phyloP scores from a whole-genome alignment of 2,888 invertebrate genomes.

The Stenolophus ochropezus region DNA sequence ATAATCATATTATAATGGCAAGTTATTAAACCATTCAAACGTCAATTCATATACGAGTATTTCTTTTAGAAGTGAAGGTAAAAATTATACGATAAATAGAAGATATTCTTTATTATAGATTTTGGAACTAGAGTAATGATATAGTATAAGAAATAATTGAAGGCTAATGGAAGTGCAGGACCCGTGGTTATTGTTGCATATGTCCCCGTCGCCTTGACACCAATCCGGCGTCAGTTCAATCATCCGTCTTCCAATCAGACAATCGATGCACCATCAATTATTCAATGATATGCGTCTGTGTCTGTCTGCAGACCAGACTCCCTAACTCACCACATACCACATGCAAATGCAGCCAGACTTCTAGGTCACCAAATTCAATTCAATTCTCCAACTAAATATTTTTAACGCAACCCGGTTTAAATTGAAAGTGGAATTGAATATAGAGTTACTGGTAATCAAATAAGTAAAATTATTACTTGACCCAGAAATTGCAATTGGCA shows the following conservation, averaged over 20 bases:
- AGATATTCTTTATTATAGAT: too few relatives aligned
- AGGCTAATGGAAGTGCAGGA: too few relatives aligned
- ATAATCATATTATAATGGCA: too few relatives aligned
- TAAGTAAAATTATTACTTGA: neutral
- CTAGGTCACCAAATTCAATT: constrained; percentile 2
- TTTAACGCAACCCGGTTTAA: neutral
- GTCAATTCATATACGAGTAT: too few relatives aligned
- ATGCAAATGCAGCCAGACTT: neutral
- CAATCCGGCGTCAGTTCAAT: constrained; percentile 3
- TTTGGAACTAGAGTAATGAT: too few relatives aligned
- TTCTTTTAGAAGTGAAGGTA: too few relatives aligned
- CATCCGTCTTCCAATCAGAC: constrained; percentile 1
- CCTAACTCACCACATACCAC: neutral
- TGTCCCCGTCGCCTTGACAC: constrained; percentile 27
- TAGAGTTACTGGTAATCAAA: neutral
- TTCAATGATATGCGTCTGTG: constrained; percentile 7
- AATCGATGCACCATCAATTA: constrained; percentile 22
- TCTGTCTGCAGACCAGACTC: neutral
- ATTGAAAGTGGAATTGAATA: neutral
- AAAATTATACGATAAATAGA: too few relatives aligned
- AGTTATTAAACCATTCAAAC: too few relatives aligned
- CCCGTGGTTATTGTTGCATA: too few relatives aligned
- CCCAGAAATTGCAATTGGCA: neutral
- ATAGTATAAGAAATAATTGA: too few relatives aligned
- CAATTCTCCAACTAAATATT: neutral